A percentile compares a stretch with the other conserved stretches of the same genome.
phyloP scores from a whole-genome alignment of 2,113 vertebrate species.

The Microcebus murinus region DNA sequence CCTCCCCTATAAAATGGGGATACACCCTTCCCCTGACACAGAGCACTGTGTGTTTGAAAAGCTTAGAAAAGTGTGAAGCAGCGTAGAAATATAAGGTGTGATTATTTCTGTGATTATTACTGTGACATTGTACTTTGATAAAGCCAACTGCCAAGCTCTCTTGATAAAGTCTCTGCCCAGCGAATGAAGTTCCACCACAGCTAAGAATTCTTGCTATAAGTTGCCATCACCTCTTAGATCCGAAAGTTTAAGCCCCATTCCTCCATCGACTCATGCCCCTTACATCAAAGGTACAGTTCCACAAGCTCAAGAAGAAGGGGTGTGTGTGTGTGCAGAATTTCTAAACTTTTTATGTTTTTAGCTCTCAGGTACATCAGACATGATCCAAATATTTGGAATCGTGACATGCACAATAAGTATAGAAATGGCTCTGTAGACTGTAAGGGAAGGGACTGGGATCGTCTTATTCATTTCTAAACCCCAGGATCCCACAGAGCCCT shows the following conservation, averaged over 20 bases:
- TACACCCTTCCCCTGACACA: not conserved
- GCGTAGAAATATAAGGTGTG: not conserved
- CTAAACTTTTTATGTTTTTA: conserved; percentile 26
- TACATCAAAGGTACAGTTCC: conserved; percentile 2
- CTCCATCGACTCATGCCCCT: not conserved
- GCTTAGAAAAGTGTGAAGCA: not conserved
- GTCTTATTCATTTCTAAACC: not conserved
- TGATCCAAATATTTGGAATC: conserved; percentile 57
- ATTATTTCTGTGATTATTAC: not conserved
- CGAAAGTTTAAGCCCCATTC: not conserved
- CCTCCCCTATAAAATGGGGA: not conserved
- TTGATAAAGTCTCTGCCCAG: not conserved
- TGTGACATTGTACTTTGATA: not conserved
- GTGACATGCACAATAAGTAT: conserved; percentile 59
- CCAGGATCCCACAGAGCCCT: not conserved
- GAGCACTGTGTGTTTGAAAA: not conserved
- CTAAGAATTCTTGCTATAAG: not conserved
- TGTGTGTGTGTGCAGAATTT: not conserved
- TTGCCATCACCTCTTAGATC: not conserved
- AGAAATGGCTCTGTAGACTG: conserved; percentile 49
- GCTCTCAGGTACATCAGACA: conserved; percentile 69
- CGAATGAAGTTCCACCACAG: not conserved
- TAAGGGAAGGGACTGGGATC: not conserved
- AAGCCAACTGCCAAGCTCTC: too few species aligned
- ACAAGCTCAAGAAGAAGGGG: not conserved